Conservation (phyloP, 2,888 invertebrate species). For the Resseliella maxima region DNA sequence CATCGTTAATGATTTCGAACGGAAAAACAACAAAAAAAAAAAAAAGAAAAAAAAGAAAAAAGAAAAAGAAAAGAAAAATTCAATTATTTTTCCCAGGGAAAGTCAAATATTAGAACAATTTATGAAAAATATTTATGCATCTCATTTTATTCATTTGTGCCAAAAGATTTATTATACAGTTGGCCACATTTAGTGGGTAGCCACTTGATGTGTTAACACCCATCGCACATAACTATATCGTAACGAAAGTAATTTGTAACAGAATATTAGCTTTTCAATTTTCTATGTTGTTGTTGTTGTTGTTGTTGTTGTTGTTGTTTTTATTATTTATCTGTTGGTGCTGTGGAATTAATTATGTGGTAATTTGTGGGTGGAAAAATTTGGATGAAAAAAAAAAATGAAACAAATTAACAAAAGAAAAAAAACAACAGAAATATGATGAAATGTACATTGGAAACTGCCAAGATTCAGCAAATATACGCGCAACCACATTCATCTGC, state of each 20-base stretch:
- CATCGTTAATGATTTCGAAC: too few relatives aligned
- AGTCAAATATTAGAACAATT: too few relatives aligned
- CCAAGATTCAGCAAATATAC: too few relatives aligned
- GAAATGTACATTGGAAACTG: too few relatives aligned
- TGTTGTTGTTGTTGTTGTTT: not conserved
- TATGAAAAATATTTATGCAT: too few relatives aligned
- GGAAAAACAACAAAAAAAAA: too few relatives aligned
- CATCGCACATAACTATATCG: not conserved
- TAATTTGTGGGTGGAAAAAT: constrained; percentile 36
- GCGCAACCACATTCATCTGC: too few relatives aligned
- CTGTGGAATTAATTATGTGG: constrained; percentile 6
- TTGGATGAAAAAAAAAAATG: not conserved
- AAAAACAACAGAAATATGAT: too few relatives aligned
- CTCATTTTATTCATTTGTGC: not conserved
- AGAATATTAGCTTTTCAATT: not conserved
- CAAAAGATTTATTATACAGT: not conserved
- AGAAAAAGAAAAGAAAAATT: too few relatives aligned
- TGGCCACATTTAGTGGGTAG: not conserved
- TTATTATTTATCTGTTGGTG: not conserved
- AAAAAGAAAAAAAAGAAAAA: too few relatives aligned
- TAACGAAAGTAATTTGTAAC: not conserved
- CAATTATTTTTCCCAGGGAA: too few relatives aligned
- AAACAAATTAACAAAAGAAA: not conserved
- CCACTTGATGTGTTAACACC: not conserved
- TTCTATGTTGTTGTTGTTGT: not conserved